These are phyloP conservation scores for Danaus plexippus DNA, from an alignment of 1,140 invertebrate species.

Conservation along the genomic window DNA sequence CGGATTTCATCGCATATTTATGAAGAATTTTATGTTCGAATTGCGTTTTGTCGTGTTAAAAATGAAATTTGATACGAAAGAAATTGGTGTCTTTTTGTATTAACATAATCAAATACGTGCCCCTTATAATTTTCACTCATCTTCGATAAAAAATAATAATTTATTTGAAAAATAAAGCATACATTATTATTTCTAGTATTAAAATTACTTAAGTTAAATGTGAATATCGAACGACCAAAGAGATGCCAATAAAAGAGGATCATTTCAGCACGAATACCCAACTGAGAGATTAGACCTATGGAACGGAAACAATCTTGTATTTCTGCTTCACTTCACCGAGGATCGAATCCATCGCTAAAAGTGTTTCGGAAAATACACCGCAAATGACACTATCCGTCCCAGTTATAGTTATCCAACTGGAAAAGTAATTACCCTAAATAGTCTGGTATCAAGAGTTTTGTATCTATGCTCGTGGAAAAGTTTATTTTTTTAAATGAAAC, in stretches of 20 bases:
- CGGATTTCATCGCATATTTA: constrained; percentile 62
- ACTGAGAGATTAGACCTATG: constrained; percentile 64
- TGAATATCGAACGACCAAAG: constrained; percentile 47
- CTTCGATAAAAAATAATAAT: no score
- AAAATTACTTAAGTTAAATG: constrained; percentile 4
- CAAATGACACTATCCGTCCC: constrained; percentile 16
- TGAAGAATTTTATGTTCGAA: constrained; percentile 58
- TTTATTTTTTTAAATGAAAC: neutral
- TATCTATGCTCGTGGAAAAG: constrained; percentile 1
- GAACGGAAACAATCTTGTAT: constrained; percentile 68
- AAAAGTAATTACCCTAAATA: constrained; percentile 10
- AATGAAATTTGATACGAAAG: no score
- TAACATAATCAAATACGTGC: no score
- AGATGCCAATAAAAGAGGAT: constrained; percentile 63
- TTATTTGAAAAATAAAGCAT: no score
- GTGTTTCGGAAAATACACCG: constrained; percentile 37
- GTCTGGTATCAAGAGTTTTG: neutral
- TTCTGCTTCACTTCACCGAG: constrained; percentile 54
- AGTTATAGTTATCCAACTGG: constrained; percentile 8
- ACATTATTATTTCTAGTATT: no score
- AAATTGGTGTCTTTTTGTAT: no score
- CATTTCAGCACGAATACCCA: constrained; percentile 62
- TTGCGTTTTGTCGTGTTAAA: constrained; percentile 22
- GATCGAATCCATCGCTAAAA: constrained; percentile 43
- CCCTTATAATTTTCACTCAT: no score